phyloP scores from a whole-genome alignment of 2,888 invertebrate species.

The Girardia tigrina region DNA sequence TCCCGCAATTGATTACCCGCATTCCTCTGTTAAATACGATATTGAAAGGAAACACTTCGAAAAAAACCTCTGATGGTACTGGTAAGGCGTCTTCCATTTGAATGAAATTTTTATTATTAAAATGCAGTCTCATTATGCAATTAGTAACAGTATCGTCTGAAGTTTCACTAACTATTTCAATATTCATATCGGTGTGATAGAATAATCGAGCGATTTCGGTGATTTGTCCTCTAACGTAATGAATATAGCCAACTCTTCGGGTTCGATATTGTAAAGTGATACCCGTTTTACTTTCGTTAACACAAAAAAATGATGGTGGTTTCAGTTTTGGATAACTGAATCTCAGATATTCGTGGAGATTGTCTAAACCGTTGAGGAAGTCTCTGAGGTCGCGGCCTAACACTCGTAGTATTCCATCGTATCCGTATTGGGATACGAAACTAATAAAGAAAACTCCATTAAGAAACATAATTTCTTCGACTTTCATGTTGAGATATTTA shows the following conservation, averaged over 20 bases:
- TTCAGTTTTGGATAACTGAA: constrained; percentile 77
- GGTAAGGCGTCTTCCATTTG: constrained; percentile 36
- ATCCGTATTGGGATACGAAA: constrained; percentile 83
- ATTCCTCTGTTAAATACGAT: constrained; percentile 71
- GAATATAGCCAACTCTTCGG: constrained; percentile 78
- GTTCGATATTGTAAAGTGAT: constrained; percentile 69
- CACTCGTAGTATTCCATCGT: constrained; percentile 57
- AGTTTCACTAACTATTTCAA: constrained; percentile 73
- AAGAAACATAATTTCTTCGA: constrained; percentile 72
- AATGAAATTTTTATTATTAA: constrained; percentile 65
- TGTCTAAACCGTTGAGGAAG: constrained; percentile 81
- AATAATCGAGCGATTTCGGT: constrained; percentile 72
- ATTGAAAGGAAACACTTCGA: constrained; percentile 93
- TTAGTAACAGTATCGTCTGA: constrained; percentile 75
- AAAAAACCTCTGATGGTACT: constrained; percentile 56
- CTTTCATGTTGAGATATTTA: constrained; percentile 59
- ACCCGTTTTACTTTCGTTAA: constrained; percentile 74
- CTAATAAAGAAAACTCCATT: constrained; percentile 85
- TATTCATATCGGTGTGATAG: constrained; percentile 82
- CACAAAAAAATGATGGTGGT: constrained; percentile 90
- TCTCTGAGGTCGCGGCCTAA: constrained; percentile 78
- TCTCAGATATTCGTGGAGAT: constrained; percentile 86
- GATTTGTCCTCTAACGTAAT: constrained; percentile 91
- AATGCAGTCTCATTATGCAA: constrained; percentile 78
- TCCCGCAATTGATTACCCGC: constrained; percentile 46